Conservation (phyloP, 2,797 vertebrate genomes). For the Falco peregrinus region DNA sequence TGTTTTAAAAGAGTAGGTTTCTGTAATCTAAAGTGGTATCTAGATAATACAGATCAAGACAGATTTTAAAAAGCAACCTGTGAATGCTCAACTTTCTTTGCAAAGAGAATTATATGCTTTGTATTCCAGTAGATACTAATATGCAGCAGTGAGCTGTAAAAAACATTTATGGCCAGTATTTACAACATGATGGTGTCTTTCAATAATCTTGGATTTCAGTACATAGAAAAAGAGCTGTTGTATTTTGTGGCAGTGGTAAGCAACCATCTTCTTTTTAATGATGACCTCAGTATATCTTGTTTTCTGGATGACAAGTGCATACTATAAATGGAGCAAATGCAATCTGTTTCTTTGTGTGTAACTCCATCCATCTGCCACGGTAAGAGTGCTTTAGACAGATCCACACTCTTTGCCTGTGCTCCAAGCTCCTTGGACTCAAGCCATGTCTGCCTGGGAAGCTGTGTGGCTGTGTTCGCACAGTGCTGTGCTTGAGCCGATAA, state of each 20-base stretch:
- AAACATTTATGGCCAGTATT: neutral
- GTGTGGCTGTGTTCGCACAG: neutral
- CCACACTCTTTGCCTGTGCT: constrained; percentile 39
- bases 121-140: neutral
- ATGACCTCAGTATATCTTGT: constrained; percentile 23
- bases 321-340: constrained; percentile 36
- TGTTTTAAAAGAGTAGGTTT: neutral
- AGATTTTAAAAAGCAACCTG: neutral
- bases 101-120: neutral
- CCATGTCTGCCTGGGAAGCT: constrained; percentile 56
- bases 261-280: constrained; percentile 3
- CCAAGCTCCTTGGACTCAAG: constrained; percentile 34
- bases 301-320: neutral
- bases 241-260: neutral
- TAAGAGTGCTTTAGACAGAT: constrained; percentile 60
- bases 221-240: neutral
- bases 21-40: neutral
- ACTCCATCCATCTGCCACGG: constrained; percentile 54
- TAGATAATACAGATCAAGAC: neutral
- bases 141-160: neutral
- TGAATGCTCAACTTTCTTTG: neutral
- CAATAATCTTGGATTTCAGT: neutral
- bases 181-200: neutral
- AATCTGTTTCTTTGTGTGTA: constrained; percentile 54
- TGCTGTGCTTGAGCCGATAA: constrained; percentile 34